A percentile compares a stretch with the other conserved stretches of the same genome.
Evolutionary conservation across 2,888 invertebrate species (phyloP).

Genomic region (Polia nebulosa): DNA sequence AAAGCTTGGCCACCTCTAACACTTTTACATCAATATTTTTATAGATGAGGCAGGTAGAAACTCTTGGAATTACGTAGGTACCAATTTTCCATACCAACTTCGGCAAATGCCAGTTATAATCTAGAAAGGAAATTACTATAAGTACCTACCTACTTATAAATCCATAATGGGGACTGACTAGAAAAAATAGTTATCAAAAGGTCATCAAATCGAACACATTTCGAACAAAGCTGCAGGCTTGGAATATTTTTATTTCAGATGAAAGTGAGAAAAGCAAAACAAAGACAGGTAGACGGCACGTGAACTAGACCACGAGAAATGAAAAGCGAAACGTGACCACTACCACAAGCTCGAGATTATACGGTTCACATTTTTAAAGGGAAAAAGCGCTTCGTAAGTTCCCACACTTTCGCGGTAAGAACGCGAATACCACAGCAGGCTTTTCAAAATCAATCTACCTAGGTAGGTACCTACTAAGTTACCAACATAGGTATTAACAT

Average conservation of each 20-base stretch:
- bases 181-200: not conserved
- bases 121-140: no score
- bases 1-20: no score
- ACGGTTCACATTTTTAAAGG: slow-evolving; percentile 68
- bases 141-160: no score
- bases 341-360: slow-evolving; percentile 55
- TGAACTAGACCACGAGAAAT: slow-evolving; percentile 58
- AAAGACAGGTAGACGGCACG: slow-evolving; percentile 31
- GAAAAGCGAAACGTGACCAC: slow-evolving; percentile 56
- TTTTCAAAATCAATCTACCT: slow-evolving; percentile 35
- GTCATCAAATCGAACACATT: no score
- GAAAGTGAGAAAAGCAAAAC: slow-evolving; percentile 36
- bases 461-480: not conserved
- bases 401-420: slow-evolving; percentile 62
- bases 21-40: no score
- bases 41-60: no score
- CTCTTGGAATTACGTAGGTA: no score
- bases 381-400: slow-evolving; percentile 52
- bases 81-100: no score
- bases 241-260: not conserved
- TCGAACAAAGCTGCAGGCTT: not conserved
- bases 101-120: no score
- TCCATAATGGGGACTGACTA: not conserved
- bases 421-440: not conserved
- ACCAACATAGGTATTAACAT: no score